These are phyloP conservation scores for Margarornis squamiger DNA, from an alignment of 2,797 vertebrate genomes.

Conservation along the genomic window DNA sequence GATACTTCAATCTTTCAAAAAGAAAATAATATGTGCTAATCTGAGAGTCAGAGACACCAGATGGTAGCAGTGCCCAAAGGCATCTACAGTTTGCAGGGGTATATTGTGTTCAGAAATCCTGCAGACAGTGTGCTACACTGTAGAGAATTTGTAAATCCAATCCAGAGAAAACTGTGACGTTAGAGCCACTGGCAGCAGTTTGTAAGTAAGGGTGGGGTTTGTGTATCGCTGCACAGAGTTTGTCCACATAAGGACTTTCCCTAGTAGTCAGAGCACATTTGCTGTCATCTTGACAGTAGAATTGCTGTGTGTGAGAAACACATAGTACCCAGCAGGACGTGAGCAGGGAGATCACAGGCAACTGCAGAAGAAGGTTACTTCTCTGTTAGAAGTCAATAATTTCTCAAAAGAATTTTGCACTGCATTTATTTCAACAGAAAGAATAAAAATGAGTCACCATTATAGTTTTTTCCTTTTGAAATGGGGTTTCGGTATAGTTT, in stretches of 20 bases:
- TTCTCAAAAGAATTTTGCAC: background rate
- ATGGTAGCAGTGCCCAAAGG: background rate
- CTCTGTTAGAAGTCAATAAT: background rate
- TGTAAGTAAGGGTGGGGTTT: background rate
- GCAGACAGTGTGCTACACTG: background rate
- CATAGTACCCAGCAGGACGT: background rate
- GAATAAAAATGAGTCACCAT: background rate
- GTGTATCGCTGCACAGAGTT: background rate
- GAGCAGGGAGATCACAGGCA: background rate
- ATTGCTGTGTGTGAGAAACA: background rate
- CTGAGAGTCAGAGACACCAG: background rate
- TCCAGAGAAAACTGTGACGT: background rate
- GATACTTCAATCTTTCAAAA: background rate
- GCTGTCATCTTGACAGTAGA: background rate
- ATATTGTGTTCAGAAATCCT: background rate
- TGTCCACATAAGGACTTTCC: background rate
- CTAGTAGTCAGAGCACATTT: background rate
- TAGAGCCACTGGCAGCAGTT: background rate
- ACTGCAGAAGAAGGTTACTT: background rate
- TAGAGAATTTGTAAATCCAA: background rate
- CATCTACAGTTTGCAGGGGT: background rate
- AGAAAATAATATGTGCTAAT: background rate
- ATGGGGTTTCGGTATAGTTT: background rate
- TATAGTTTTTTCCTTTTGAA: background rate
- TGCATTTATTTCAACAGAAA: background rate